Evolutionary conservation across 1,140 invertebrate species (phyloP), one percentile per base, ranked within the genome.

Genomic region (Penaeus japonicus): DNA sequence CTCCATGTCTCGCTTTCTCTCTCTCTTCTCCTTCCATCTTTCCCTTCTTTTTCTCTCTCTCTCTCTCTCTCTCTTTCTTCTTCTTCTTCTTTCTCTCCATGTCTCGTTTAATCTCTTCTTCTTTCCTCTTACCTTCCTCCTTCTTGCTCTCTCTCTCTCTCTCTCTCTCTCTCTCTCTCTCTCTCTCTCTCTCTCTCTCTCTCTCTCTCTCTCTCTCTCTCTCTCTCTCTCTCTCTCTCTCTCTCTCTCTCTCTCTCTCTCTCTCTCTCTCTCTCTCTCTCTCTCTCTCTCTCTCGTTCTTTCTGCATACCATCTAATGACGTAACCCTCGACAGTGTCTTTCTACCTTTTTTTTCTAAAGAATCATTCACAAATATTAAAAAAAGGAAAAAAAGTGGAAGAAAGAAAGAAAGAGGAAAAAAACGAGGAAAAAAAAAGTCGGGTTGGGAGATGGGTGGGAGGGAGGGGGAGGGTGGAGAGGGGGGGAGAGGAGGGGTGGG

Each of bases 261-360:
- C n/a, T 70, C 30, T 27, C 4, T 27, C 0, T 39, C 0, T 24
- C 20, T 24, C n/a, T 82, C 55, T 82, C 55, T 59, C 79, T 82
- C 55, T 62, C 79, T 82, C 79, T 82, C 79, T 65, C 80, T 65
- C 80, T 65, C 59, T 39, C 27, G 20, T 24, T 73, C 27, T 73
- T 73, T 18, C 30, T 17, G 12, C 62, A 22, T 18, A 7, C n/a
- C 70, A 73, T 73, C 10, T 15, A 15, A 47, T 4, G 47, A 4
- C 47, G 47, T 47, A 15, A 47, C 15, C 10, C 47, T 12, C 10
- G 47, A 12, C 10, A 1, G 10, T 47, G 1, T 47, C 47, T 47
- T 47, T 39, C 7, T 39, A 39, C 3, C n/a, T n/a, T 65, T 5
- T 7, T 65, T 73, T 24, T 73, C 4, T 27, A 7, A 30, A 30